Evolutionary conservation across 2,797 vertebrate species (phyloP).

Genomic region (Sparus aurata): DNA sequence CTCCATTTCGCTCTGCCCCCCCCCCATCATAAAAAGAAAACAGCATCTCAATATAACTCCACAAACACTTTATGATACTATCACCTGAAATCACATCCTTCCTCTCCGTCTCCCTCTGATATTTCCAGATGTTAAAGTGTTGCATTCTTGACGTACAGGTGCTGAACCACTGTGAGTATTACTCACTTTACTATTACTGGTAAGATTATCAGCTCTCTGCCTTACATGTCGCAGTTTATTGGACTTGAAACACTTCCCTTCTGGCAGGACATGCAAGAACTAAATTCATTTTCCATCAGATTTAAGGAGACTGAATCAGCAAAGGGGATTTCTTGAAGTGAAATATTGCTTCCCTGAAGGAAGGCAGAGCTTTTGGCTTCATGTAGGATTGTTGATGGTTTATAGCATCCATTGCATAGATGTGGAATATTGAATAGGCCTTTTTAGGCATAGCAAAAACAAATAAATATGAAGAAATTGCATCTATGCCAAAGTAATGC

Average conservation of each 20-base stretch:
- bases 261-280: conserved; percentile 35
- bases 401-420: conserved; percentile 23
- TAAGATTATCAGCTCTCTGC: conserved; percentile 6
- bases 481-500: conserved; percentile 39
- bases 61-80: neutral
- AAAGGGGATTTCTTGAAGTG: conserved; percentile 34
- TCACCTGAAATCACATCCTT: conserved; percentile 13
- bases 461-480: conserved; percentile 30
- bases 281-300: conserved; percentile 38
- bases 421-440: conserved; percentile 7
- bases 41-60: neutral
- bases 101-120: conserved; percentile 2
- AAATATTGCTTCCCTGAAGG: conserved; percentile 43
- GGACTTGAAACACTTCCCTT: conserved; percentile 19
- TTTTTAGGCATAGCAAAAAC: conserved; percentile 19
- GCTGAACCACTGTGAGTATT: conserved; percentile 8
- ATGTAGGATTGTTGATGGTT: conserved; percentile 20
- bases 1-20: conserved; percentile 1
- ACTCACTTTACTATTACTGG: neutral
- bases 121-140: conserved; percentile 13
- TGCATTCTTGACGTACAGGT: conserved; percentile 4
- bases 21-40: neutral
- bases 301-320: conserved; percentile 53
- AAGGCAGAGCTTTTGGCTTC: conserved; percentile 38
- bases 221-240: conserved; percentile 26